These are phyloP conservation scores for Musca domestica DNA, from an alignment of 1,140 invertebrate genomes.

Conservation along the genomic window DNA sequence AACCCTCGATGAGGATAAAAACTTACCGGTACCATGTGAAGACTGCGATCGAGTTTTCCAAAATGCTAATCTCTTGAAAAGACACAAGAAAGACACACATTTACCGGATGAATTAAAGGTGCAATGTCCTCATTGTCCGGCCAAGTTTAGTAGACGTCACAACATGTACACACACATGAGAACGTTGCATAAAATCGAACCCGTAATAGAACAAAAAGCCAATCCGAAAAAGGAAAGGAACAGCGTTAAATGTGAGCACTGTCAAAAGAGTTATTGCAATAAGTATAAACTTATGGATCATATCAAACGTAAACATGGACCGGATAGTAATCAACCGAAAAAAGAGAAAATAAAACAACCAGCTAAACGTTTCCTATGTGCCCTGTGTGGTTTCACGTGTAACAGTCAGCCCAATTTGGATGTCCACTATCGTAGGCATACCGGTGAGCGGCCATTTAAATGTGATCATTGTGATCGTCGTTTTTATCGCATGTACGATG, in stretches of 20 bases:
- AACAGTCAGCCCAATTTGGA: not conserved
- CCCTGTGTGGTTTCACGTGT: conserved; percentile 2
- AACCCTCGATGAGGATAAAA: not conserved
- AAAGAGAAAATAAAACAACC: not conserved
- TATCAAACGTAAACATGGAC: conserved; percentile 7
- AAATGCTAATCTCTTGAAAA: not conserved
- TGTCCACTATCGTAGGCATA: conserved; percentile 40
- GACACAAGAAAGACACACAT: conserved; percentile 2
- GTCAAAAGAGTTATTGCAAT: not conserved
- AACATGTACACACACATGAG: conserved; percentile 9
- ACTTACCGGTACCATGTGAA: conserved; percentile 7
- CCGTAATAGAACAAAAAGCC: not conserved
- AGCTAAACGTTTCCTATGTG: conserved; percentile 6
- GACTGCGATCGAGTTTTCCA: conserved; percentile 9
- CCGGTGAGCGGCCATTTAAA: conserved; percentile 39
- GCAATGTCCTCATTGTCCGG: not conserved
- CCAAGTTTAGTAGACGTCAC: not conserved
- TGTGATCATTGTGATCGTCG: conserved; percentile 24
- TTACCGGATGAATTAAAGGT: conserved; percentile 7
- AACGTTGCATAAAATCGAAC: conserved; percentile 2
- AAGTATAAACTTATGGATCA: conserved; percentile 3
- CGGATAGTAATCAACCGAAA: not conserved
- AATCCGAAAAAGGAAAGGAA: not conserved
- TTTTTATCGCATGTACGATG: not conserved
- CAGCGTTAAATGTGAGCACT: not conserved